A percentile compares a stretch with the other conserved stretches of the same genome.
These are phyloP conservation scores for Aethes cnicana DNA, from an alignment of 2,888 invertebrate genomes.

Conservation along the genomic window DNA sequence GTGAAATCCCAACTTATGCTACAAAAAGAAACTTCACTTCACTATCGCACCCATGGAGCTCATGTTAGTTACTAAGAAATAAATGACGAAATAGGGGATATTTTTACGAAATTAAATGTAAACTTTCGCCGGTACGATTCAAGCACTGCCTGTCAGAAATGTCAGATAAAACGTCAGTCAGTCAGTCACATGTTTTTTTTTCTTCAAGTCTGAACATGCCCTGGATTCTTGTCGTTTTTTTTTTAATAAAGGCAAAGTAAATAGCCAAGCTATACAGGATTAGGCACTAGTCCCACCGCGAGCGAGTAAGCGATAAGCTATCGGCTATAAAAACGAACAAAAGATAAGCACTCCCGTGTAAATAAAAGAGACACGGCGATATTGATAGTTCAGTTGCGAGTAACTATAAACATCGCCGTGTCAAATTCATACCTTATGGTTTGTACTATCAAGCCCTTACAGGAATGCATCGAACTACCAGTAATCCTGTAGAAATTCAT, in stretches of 20 bases:
- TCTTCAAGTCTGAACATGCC: neutral
- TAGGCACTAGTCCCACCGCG: no score
- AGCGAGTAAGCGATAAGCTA: no score
- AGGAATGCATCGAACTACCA: no score
- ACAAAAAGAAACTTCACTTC: conserved; percentile 1
- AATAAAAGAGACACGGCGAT: no score
- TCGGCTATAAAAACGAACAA: no score
- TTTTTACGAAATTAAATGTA: conserved; percentile 26
- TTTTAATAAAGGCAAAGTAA: neutral
- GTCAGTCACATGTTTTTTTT: conserved; percentile 17
- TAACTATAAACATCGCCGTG: no score
- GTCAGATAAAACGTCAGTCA: conserved; percentile 4
- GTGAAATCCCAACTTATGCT: conserved; percentile 44
- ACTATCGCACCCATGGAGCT: conserved; percentile 11
- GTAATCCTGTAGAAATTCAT: no score
- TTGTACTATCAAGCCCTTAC: no score
- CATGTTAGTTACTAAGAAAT: neutral
- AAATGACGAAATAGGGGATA: conserved; percentile 13
- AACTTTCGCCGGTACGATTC: conserved; percentile 30
- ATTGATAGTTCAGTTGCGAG: no score
- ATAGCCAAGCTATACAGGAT: no score
- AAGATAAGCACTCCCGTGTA: no score
- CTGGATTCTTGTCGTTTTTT: neutral
- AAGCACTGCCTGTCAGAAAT: conserved; percentile 7
- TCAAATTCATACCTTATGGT: no score